These are phyloP conservation scores for Drosophila paucipuncta DNA, from an alignment of 2,888 invertebrate species.

Conservation along the genomic window DNA sequence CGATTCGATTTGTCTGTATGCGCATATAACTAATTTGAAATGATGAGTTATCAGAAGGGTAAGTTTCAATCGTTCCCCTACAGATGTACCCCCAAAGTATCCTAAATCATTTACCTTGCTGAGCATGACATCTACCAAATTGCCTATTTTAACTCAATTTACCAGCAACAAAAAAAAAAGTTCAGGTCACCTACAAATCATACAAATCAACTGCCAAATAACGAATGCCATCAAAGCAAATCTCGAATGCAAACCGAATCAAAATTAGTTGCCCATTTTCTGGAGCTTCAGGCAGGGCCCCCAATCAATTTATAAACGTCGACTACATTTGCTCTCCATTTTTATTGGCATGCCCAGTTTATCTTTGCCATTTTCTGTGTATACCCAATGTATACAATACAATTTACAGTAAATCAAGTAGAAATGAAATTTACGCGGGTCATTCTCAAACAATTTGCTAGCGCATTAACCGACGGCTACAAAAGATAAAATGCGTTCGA, in stretches of 20 bases:
- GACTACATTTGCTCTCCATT: constrained; percentile 45
- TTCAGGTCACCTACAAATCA: constrained; percentile 44
- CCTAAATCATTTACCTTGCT: constrained; percentile 39
- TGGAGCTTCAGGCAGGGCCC: not conserved
- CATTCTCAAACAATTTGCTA: constrained; percentile 78
- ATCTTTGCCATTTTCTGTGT: constrained; percentile 11
- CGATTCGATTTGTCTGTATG: constrained; percentile 49
- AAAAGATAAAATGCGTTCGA: constrained; percentile 69
- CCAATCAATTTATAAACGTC: constrained; percentile 68
- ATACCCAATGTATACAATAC: constrained; percentile 44
- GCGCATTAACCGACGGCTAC: constrained; percentile 58
- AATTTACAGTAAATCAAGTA: constrained; percentile 78
- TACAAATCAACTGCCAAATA: constrained; percentile 33
- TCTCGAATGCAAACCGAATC: constrained; percentile 44
- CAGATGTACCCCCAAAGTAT: not conserved
- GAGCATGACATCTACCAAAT: constrained; percentile 59
- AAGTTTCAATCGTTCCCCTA: constrained; percentile 53
- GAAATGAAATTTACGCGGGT: constrained; percentile 75
- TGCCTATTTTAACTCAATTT: constrained; percentile 11
- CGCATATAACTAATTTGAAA: constrained; percentile 56
- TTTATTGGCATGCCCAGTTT: constrained; percentile 35
- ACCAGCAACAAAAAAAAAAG: not conserved
- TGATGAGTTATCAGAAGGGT: constrained; percentile 85
- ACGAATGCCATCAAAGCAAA: constrained; percentile 19
- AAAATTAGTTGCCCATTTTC: constrained; percentile 35